Conservation (phyloP, 2,888 invertebrate genomes). For the Rhaphigaster nebulosa region DNA sequence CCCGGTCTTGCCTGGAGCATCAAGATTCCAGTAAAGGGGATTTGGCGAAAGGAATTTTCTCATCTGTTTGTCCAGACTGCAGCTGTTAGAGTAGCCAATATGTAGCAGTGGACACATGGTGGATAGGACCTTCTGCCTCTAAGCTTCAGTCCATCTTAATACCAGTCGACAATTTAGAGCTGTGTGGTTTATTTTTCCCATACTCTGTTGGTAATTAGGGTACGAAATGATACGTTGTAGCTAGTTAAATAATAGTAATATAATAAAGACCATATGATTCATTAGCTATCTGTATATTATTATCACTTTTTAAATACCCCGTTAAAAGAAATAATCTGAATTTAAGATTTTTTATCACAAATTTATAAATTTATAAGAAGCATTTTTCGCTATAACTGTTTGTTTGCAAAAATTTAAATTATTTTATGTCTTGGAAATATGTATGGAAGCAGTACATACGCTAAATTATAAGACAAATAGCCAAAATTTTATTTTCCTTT, state of each 20-base stretch:
- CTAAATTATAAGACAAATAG: too few relatives aligned
- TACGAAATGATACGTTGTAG: not conserved
- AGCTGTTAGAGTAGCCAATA: constrained; percentile 19
- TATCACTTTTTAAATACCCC: too few relatives aligned
- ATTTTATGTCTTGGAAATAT: too few relatives aligned
- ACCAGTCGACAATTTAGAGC: not conserved
- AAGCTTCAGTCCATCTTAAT: not conserved
- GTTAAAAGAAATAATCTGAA: too few relatives aligned
- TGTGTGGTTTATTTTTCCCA: not conserved
- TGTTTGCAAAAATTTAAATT: too few relatives aligned
- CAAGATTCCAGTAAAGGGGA: constrained; percentile 10
- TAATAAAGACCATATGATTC: too few relatives aligned
- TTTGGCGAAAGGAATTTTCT: constrained; percentile 29
- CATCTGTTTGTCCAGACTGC: not conserved
- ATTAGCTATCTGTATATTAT: too few relatives aligned
- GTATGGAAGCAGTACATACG: too few relatives aligned
- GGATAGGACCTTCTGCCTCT: not conserved
- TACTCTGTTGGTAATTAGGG: not conserved
- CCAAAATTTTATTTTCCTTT: too few relatives aligned
- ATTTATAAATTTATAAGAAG: too few relatives aligned
- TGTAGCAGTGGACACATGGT: constrained; percentile 7
- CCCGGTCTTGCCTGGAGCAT: not conserved
- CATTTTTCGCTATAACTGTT: too few relatives aligned
- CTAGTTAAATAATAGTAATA: not conserved
- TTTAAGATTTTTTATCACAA: too few relatives aligned